Base-by-base conservation (phyloP, 2,113 vertebrate genomes). In the Istiophorus platypterus region DNA sequence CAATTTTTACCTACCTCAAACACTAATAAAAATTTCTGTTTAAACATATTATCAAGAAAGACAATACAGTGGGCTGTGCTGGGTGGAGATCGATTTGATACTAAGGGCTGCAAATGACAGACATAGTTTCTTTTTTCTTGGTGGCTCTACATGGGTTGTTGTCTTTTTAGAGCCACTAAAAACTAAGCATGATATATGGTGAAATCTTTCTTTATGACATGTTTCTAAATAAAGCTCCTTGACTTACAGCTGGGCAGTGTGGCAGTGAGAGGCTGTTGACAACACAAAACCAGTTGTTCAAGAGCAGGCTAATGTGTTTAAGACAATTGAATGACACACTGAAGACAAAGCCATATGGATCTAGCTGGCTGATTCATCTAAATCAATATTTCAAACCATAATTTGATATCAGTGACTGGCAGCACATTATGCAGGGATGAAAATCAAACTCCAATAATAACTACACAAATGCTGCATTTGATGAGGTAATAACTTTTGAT, bases 391-490 rank as follows among this genome's bases (percentile, higher is more conserved):
- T 27, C 45, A 67, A 57, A 61, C 31, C 41, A 26, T n/a, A 52
- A 13, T 59, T 49, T 24, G 17, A 31, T 56, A 63, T 18, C 22
- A 41, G 24, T n/a, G 58, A 34, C 67, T 65, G 62, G 15, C 4
- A 14, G 34, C 41, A 62, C 29, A 63, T 67, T 76, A 39, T 66
- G 47, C 67, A 49, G 41, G 22, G 24, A 7, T 62, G 17, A 34
- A 24, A 26, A 72, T 76, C 49, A 68, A 24, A 74, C 69, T 67
- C 26, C 7, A 45, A 67, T 78, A 41, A 80, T 22, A 49, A 78
- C 76, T 57, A 51, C 57, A 67, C 9, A 58, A 78, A 83, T 71
- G 31, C 70, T 68, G 39, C 34, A 65, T 79, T 62, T 72, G 72
- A 89, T 80, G 83, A 78, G 34, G 70, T 68, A n/a, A n/a, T n/a